Base-by-base conservation (phyloP, 2,888 invertebrate genomes). In the Neoscelio sp. region DNA sequence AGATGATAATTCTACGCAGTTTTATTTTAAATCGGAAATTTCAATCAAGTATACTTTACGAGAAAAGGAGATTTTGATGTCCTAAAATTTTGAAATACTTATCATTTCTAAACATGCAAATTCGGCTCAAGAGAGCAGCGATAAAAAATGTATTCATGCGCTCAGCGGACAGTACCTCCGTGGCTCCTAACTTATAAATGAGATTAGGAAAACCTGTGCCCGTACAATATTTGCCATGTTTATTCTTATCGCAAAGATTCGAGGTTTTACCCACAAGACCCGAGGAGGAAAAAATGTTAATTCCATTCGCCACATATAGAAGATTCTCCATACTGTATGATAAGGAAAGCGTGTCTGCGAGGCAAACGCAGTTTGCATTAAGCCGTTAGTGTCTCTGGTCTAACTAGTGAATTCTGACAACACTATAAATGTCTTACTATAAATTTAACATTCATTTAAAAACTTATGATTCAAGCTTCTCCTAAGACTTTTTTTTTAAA, bases 321-420 rank as follows among this genome's bases (percentile, higher is more conserved):
- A 33, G 30, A 60, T 60, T 23, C 30, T 15, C 52, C 26, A 52
- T 50, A 52, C 60, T 18, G 12, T 42, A 15, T 33, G 60, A 60
- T 71, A 71, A 71, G 60, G 35, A 40, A 28, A 50, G 33, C 56
- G 58, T 60, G 54, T 28, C 48, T 54, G 68, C 10, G 28, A 46
- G n/a, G 28, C 26, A 48, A 48, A 56, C 33, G 40, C 58, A 60
- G 70, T 60, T 60, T 71, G 60, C 46, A 60, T 60, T 48, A 52
- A 60, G 42, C 42, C 12, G 12, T 71, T 71, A 71, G 42, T 50
- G 42, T 42, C 60, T 60, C 33, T 60, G 42, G 60, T 60, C 40
- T 60, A 71, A 71, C 52, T 60, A 60, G 52, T 18, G 20, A 52
- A 71, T 56, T 7, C 28, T 68, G 56, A 48, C 46, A 48, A 10